phyloP scores from a whole-genome alignment of 2,888 invertebrate genomes.

The Timema podura region DNA sequence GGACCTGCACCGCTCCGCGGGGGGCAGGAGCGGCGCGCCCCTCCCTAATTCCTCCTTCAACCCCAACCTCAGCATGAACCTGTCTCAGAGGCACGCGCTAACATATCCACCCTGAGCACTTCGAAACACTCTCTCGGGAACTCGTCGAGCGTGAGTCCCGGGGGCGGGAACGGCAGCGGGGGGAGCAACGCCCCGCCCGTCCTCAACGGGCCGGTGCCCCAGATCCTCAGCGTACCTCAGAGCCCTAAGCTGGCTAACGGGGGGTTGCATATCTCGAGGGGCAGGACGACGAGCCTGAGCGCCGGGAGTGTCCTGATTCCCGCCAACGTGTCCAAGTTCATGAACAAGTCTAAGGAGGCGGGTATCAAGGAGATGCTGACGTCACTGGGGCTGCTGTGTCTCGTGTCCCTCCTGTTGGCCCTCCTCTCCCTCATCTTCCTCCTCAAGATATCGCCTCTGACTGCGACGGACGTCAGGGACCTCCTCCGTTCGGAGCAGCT shows the following conservation, averaged over 20 bases:
- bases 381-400: constrained; percentile 77
- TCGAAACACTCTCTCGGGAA: constrained; percentile 61
- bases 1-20: constrained; percentile 14
- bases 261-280: constrained; percentile 57
- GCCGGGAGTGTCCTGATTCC: constrained; percentile 27
- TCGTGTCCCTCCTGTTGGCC: constrained; percentile 79
- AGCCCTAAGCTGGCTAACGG: constrained; percentile 48
- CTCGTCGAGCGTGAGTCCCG: constrained; percentile 55
- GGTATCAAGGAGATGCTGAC: constrained; percentile 77
- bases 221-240: constrained; percentile 24
- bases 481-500: constrained; percentile 53
- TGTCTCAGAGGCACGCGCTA: constrained; percentile 40
- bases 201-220: constrained; percentile 47
- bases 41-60: constrained; percentile 33
- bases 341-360: constrained; percentile 47
- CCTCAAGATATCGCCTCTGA: constrained; percentile 73
- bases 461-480: constrained; percentile 49
- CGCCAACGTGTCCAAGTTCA: constrained; percentile 30
- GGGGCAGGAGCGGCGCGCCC: constrained; percentile 11
- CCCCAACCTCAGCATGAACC: constrained; percentile 44
- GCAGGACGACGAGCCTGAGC: constrained; percentile 27
- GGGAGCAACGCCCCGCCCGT: constrained; percentile 38
- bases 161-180: constrained; percentile 39
- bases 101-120: constrained; percentile 54
- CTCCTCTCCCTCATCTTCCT: constrained; percentile 79